Base-by-base conservation (phyloP, 1,140 invertebrate genomes). In the Pseudomyrmex flavicornis region DNA sequence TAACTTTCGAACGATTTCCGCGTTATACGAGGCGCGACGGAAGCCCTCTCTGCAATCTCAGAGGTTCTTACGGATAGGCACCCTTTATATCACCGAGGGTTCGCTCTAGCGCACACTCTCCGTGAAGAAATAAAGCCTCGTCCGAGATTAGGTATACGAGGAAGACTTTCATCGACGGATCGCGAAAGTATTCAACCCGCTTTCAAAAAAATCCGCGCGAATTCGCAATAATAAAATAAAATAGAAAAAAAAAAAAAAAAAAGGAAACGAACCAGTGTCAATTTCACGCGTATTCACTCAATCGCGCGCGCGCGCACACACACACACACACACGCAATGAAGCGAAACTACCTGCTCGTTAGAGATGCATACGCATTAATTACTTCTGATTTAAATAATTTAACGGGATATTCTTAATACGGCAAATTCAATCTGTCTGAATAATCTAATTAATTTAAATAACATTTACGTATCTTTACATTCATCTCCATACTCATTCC, bases 1-100 rank as follows among this genome's bases (percentile, higher is more conserved):
- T 92, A 92, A 90, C 88, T 91, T 91, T 89, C 75, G 83, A 90
- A 90, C 84, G 85, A 84, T 89, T 85, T 86, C 89, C 86, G 82
- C 80, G 85, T 87, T 91, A 91, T 86, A 75, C 85, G 83, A 90
- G 77, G 68, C 87, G 83, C 75, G 86, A 77, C 89, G 80, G 65
- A 87, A 87, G 85, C 80, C 85, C 87, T 72, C 87, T 72, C 59
- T 66, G 79, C 89, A 85, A 90, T 89, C 87, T 84, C 62, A 54
- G 66, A 72, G 75, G 82, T 74, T 85, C 76, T 82, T 82, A 70
- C 76, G 66, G 48, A 17, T 59, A 85, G 63, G 46, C 86, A 65
- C 48, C 79, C 69, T 73, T 89, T 90, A 84, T 86, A 76, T 83
- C 65, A 68, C 86, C 79, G 44, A 88, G 59, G 76, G 76, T 46